These are phyloP conservation scores for Bubo blakistoni DNA, from an alignment of 2,113 vertebrate genomes.

Conservation along the genomic window DNA sequence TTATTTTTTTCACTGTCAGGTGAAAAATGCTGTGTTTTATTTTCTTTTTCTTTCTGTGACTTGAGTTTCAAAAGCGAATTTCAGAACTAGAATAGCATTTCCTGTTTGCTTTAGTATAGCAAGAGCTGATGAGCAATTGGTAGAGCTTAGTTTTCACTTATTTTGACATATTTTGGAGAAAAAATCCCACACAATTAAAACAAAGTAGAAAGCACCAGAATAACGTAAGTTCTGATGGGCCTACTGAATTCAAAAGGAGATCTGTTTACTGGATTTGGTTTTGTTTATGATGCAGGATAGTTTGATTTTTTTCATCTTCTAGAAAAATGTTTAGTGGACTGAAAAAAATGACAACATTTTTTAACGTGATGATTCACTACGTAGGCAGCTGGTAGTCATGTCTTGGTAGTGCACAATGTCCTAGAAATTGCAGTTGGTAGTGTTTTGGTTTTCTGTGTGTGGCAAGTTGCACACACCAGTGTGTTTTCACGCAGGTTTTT, in stretches of 20 bases:
- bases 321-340: not conserved
- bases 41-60: not conserved
- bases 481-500: not conserved
- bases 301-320: constrained; percentile 22
- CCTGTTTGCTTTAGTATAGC: not conserved
- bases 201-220: not conserved
- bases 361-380: constrained; percentile 37
- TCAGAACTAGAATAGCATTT: not conserved
- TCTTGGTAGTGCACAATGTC: constrained; percentile 37
- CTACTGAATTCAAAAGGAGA: not conserved
- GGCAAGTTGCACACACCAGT: not conserved
- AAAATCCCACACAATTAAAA: not conserved
- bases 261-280: not conserved
- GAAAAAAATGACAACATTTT: not conserved
- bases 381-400: constrained; percentile 43
- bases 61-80: constrained; percentile 2
- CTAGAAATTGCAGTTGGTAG: constrained; percentile 40
- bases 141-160: not conserved
- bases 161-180: not conserved
- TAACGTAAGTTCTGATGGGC: not conserved
- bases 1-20: not conserved
- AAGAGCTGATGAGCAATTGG: not conserved
- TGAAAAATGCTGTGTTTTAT: not conserved
- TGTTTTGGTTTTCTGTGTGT: not conserved
- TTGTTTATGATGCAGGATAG: not conserved